Conservation (phyloP, 1,140 invertebrate genomes). For the Magallana ariakensis region DNA sequence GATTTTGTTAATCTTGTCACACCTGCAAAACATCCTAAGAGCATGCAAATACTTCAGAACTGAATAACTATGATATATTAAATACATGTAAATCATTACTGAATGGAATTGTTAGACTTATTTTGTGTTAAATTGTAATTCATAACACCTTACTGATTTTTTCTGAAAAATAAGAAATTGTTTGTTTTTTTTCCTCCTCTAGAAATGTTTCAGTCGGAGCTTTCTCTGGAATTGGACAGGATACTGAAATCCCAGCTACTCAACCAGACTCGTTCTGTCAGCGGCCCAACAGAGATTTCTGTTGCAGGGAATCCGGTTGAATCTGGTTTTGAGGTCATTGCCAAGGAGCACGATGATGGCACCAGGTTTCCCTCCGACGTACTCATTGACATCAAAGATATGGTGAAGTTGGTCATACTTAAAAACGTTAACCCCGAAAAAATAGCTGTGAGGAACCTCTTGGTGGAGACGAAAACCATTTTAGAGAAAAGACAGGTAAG, state of each 20-base stretch:
- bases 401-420: constrained; percentile 43
- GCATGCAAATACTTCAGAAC: too few species aligned
- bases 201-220: constrained; percentile 28
- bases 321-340: constrained; percentile 38
- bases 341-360: constrained; percentile 51
- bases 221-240: constrained; percentile 52
- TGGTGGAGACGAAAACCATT: constrained; percentile 42
- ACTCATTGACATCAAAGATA: constrained; percentile 51
- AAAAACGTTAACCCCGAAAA: constrained; percentile 1
- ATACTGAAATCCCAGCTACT: constrained; percentile 43
- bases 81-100: too few species aligned
- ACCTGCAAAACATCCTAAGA: too few species aligned
- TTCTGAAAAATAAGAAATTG: not conserved
- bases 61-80: too few species aligned
- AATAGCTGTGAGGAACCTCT: constrained; percentile 21
- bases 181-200: not conserved
- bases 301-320: constrained; percentile 22
- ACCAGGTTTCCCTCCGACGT: constrained; percentile 50
- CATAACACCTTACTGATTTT: not conserved
- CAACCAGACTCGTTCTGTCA: constrained; percentile 29
- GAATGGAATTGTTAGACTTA: too few species aligned
- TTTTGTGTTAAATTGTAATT: too few species aligned
- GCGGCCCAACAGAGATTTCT: not conserved
- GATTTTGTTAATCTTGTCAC: too few species aligned
- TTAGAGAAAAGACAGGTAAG: constrained; percentile 54